These are phyloP conservation scores for Limnephilus marmoratus DNA, from an alignment of 2,888 invertebrate species.

Conservation along the genomic window DNA sequence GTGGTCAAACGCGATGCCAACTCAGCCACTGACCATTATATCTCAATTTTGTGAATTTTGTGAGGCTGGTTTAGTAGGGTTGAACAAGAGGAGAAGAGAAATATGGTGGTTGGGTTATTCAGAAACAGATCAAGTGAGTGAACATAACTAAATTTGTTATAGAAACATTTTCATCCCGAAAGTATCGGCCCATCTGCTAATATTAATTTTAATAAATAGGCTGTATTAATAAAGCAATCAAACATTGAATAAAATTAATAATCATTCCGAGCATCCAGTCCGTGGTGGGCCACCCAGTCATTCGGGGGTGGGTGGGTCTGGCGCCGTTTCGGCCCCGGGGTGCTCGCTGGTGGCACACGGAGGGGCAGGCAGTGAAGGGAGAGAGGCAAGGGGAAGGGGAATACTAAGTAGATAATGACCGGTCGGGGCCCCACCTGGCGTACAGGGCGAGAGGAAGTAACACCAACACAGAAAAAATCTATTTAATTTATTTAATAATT, in stretches of 20 bases:
- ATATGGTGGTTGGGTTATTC: too few species aligned
- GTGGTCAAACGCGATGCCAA: too few species aligned
- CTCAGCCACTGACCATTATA: too few species aligned
- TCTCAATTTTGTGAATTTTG: too few species aligned
- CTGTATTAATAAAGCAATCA: too few species aligned
- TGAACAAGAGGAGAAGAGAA: too few species aligned
- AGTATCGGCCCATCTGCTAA: too few species aligned
- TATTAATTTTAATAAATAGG: too few species aligned
- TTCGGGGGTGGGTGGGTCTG: slow-evolving; percentile 38
- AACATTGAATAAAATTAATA: background rate
- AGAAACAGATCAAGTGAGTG: too few species aligned
- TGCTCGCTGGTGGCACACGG: background rate
- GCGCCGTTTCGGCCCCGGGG: slow-evolving; percentile 38
- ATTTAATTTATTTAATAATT: background rate
- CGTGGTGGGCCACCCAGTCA: background rate
- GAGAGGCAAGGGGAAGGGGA: background rate
- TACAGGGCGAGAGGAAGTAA: slow-evolving; percentile 36
- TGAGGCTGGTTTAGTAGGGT: too few species aligned
- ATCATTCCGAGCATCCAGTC: background rate
- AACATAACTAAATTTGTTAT: too few species aligned
- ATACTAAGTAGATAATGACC: slow-evolving; percentile 58
- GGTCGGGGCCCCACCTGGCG: slow-evolving; percentile 38
- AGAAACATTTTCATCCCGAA: too few species aligned
- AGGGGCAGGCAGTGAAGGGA: background rate
- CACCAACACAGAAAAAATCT: background rate